Evolutionary conservation across 2,888 invertebrate species (phyloP), one percentile per base, ranked within the genome.

Genomic region (Drosophila imparisetae): DNA sequence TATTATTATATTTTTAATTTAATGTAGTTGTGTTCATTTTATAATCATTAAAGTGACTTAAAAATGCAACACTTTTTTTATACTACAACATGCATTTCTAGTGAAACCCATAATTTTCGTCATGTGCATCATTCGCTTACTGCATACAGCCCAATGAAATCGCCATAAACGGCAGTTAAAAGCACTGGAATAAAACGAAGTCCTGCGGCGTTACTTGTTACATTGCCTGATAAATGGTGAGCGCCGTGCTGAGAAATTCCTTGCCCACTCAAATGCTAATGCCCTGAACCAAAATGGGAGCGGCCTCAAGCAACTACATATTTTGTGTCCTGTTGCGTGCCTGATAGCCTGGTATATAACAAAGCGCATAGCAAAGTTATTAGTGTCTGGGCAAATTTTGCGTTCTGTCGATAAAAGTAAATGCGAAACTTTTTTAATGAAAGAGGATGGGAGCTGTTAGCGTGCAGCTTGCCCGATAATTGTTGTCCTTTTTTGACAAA

Each of bases 201-300:
- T 75, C 81, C 83, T 85, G 84, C 58, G 81, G 88, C 79, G 81
- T 58, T 50, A 76, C 75, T 88, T 88, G 83, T 86, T 86, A 86
- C 80, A 71, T 69, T 55, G 75, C 66, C 69, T 75, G 86, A 83
- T 83, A 83, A 75, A 86, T 88, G 88, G 71, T 32, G 58, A 57
- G 38, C 24, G 40, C 62, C 57, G 58, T 50, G 63, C 45, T 7
- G 65, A 61, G 67, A 76, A 57, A 53, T 48, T 36, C 30, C 58
- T 55, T 53, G 69, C 36, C 36, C 58, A 53, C 42, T 49, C 50
- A 49, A 69, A 73, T 53, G 66, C 45, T 32, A 57, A 63, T 66
- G 52, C 34, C 54, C 53, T 10, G 42, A 30, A 21, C 0, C 21
- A 11, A 29, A 38, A 2, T 21, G 45, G 24, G n/a, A 21, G 21